phyloP scores from a whole-genome alignment of 2,797 vertebrate species.

The Chelonia mydas region DNA sequence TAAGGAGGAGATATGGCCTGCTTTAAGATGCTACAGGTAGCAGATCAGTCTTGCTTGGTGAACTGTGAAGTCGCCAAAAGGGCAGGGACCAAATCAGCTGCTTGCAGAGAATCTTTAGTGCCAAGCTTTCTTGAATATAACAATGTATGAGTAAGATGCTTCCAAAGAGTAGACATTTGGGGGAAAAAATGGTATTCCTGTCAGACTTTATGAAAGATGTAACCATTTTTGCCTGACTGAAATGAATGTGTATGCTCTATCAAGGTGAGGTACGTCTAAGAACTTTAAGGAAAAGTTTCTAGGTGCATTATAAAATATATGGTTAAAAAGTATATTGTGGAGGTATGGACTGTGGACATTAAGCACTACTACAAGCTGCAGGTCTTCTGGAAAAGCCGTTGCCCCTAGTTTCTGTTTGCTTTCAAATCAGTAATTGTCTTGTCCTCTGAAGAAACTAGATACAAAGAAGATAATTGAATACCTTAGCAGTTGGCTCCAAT shows the following conservation, averaged over 20 bases:
- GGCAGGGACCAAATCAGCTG: not conserved
- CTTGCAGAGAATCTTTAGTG: not conserved
- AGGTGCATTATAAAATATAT: not conserved
- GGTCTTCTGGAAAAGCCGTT: not conserved
- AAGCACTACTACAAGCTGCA: not conserved
- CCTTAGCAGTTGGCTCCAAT: conserved; percentile 36
- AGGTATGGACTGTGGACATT: not conserved
- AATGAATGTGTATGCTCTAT: not conserved
- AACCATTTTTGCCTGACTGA: not conserved
- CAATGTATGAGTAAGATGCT: not conserved
- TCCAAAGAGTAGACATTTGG: not conserved
- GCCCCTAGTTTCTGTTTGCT: not conserved
- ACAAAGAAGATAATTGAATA: conserved; percentile 21
- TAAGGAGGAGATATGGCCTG: not conserved
- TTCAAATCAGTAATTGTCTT: not conserved
- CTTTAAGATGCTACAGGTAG: not conserved
- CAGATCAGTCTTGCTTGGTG: not conserved
- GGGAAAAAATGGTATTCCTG: not conserved
- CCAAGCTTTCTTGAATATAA: not conserved
- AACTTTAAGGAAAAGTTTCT: not conserved
- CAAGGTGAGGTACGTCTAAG: not conserved
- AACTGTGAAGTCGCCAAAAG: not conserved
- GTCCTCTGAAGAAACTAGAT: conserved; percentile 21
- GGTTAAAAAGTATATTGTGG: not conserved
- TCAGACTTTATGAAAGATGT: not conserved